phyloP scores from a whole-genome alignment of 2,113 vertebrate species.

The Psittacara wagleri region DNA sequence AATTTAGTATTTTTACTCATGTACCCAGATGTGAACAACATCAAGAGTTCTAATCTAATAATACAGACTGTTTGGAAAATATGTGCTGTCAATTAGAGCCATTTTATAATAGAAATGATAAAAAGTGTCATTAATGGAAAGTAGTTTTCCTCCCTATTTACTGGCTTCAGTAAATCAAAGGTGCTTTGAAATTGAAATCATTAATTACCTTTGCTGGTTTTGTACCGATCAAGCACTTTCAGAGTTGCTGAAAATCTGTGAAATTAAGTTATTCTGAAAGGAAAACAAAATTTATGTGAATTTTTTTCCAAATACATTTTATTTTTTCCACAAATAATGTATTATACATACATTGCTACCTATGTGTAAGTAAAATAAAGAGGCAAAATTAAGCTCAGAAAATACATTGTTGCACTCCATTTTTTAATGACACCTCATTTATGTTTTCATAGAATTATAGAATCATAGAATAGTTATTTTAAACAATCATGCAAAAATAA shows the following conservation, averaged over 20 bases:
- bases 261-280: conserved; percentile 47
- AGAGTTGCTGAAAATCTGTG: conserved; percentile 34
- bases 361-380: not conserved
- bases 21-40: conserved; percentile 63
- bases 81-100: conserved; percentile 67
- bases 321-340: not conserved
- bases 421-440: not conserved
- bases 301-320: not conserved
- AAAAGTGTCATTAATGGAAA: conserved; percentile 74
- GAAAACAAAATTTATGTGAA: not conserved
- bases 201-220: conserved; percentile 70
- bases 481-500: not conserved
- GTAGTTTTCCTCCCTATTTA: conserved; percentile 36
- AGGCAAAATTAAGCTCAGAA: not conserved
- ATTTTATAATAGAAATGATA: conserved; percentile 70
- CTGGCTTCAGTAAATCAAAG: conserved; percentile 73
- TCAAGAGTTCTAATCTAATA: conserved; percentile 72
- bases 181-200: conserved; percentile 70
- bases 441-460: not conserved
- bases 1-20: conserved; percentile 74
- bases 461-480: not conserved
- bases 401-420: not conserved
- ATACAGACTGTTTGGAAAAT: conserved; percentile 69
- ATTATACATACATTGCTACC: not conserved
- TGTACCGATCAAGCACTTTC: conserved; percentile 46